These are phyloP conservation scores for Berghia stephanieae DNA, from an alignment of 1,140 invertebrate genomes.

Conservation along the genomic window DNA sequence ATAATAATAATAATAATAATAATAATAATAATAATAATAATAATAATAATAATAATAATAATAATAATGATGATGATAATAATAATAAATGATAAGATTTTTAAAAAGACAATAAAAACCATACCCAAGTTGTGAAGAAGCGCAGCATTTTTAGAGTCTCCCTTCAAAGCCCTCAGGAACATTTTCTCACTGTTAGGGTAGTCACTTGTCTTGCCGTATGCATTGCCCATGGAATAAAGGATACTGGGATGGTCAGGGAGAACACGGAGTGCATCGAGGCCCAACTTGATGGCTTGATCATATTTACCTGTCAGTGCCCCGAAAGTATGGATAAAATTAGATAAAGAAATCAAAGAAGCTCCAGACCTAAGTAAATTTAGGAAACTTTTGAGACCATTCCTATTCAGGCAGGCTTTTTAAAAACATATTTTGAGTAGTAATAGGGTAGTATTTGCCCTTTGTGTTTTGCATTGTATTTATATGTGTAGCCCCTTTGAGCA, in stretches of 20 bases:
- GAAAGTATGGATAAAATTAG: too few species aligned
- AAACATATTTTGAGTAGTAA: background rate
- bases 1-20: background rate
- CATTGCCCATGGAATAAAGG: constrained; percentile 88
- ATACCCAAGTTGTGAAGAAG: constrained; percentile 88
- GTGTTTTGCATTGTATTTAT: background rate
- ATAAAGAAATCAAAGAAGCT: too few species aligned
- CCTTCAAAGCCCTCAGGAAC: constrained; percentile 79
- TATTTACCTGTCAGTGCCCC: constrained; percentile 70
- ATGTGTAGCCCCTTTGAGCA: background rate
- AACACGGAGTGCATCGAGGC: constrained; percentile 74
- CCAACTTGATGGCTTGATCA: constrained; percentile 77
- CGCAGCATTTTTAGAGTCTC: constrained; percentile 75
- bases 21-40: background rate
- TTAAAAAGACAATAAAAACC: constrained; percentile 17
- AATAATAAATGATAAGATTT: background rate
- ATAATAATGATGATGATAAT: background rate
- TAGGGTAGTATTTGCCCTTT: too few species aligned
- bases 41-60: background rate
- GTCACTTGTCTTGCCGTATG: constrained; percentile 81
- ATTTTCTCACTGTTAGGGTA: constrained; percentile 83
- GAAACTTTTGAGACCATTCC: too few species aligned
- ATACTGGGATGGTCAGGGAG: constrained; percentile 76
- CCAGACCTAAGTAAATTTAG: background rate
- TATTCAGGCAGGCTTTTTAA: background rate